Evolutionary conservation across 1,140 invertebrate genomes (phyloP), one percentile per base, ranked within the genome.

Genomic region (Melanaphis sacchari): DNA sequence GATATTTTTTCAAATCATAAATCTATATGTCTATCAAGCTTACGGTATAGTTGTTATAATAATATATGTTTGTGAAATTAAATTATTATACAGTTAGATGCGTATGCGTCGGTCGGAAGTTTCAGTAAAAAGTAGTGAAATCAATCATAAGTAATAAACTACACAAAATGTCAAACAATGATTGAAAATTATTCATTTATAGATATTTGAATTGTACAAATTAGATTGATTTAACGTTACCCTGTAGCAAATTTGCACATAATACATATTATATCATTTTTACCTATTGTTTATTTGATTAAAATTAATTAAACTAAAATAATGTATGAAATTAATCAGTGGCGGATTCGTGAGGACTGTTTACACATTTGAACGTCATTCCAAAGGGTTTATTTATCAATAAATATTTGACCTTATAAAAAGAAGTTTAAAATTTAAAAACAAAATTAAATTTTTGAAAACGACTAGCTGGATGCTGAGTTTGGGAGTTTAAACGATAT

Each of bases 21-120:
- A 4, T 59, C 3, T n/a, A 9, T 59, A 26, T 26, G 59, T 15
- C 8, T 15, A 15, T 31, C 1, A 5, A 31, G 1, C 59, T 3
- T 18, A 0, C 15, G 15, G 59, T 76, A 76, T n/a, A n/a, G n/a
- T 66, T 2, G n/a, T 66, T 2, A 76, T 76, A 18, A 66, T 59
- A 15, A 31, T 59, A 59, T n/a, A n/a, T 76, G 59, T 36, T n/a
- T n/a, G 11, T 18, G 31, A 66, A n/a, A n/a, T 66, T 15, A 31
- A 36, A n/a, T n/a, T n/a, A n/a, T 18, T n/a, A 21, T 66, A 6
- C 11, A 18, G 59, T 66, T 66, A 22, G 31, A 76, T 0, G n/a
- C 15, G 31, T 4, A n/a, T 5, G 15, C 15, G 1, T n/a, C 15
- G n/a, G 15, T 5, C 15, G 31, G 2, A 18, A 0, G 31, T 3